Conservation (phyloP, 2,113 vertebrate genomes). For the Camelus bactrianus region DNA sequence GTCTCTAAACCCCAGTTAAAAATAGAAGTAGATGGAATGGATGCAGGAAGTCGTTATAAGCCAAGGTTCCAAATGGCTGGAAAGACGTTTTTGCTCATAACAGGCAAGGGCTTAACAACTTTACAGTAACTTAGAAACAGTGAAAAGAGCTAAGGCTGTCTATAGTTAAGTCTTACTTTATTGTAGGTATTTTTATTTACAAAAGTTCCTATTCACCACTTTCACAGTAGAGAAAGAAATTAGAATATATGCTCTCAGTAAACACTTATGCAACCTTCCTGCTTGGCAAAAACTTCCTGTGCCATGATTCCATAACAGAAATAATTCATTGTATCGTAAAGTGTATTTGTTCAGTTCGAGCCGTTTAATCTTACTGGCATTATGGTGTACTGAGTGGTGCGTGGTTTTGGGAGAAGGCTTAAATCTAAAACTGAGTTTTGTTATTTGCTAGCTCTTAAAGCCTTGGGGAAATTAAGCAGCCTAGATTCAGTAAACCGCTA, state of each 20-base stretch:
- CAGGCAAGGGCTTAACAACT: neutral
- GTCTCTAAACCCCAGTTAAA: slow-evolving; percentile 61
- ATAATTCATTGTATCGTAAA: slow-evolving; percentile 26
- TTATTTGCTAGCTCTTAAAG: neutral
- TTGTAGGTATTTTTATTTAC: slow-evolving; percentile 42
- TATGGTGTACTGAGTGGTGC: neutral
- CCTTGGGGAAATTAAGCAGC: neutral
- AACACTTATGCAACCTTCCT: neutral
- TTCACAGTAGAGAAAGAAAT: neutral
- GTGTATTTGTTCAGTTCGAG: neutral
- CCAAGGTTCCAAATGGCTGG: slow-evolving; percentile 31
- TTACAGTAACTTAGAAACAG: slow-evolving; percentile 21
- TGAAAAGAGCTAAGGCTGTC: neutral
- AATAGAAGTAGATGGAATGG: slow-evolving; percentile 64
- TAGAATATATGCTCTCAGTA: slow-evolving; percentile 35
- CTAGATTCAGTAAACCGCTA: neutral
- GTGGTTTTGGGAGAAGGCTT: neutral
- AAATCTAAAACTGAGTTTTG: slow-evolving; percentile 24
- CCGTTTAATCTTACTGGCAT: neutral
- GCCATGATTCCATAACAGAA: neutral
- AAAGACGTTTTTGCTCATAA: slow-evolving; percentile 41
- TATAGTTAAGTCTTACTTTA: slow-evolving; percentile 10
- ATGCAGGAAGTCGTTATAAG: slow-evolving; percentile 54
- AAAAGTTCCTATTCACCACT: neutral
- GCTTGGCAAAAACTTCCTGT: neutral